Percentiles rank a stretch among this genome's conserved stretches.
Evolutionary conservation across 2,888 invertebrate genomes (phyloP).

Genomic region (Nephrotoma guestfalica): DNA sequence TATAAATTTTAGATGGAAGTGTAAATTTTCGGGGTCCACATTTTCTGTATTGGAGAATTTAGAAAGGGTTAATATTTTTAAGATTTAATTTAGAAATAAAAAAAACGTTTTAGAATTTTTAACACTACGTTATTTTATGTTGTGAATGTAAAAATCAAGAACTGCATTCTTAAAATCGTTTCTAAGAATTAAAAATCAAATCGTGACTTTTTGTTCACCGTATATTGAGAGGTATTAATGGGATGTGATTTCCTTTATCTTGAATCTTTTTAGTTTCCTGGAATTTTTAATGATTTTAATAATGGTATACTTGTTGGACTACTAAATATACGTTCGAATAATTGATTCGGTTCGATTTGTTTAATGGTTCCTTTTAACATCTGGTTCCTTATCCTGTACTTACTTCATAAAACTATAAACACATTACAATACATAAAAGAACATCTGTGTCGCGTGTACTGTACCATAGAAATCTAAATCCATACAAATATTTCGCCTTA

Average conservation of each 20-base stretch:
- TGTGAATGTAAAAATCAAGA: too few species aligned
- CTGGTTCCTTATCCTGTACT: background rate
- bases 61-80: too few species aligned
- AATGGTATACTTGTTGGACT: background rate
- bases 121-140: too few species aligned
- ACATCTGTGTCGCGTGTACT: background rate
- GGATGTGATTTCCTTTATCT: background rate
- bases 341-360: background rate
- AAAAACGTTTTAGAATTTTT: too few species aligned
- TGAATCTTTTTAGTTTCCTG: background rate
- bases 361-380: background rate
- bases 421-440: background rate
- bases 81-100: too few species aligned
- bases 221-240: background rate
- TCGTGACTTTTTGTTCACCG: background rate
- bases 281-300: background rate
- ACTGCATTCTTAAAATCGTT: background rate
- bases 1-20: too few species aligned
- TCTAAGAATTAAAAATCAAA: background rate
- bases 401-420: background rate
- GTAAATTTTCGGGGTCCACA: too few species aligned
- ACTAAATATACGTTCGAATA: background rate
- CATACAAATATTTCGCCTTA: background rate
- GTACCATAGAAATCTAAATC: background rate
- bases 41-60: too few species aligned